A percentile compares a stretch with the other conserved stretches of the same genome.
These are phyloP conservation scores for Coenonympha arcania DNA, from an alignment of 2,888 invertebrate genomes.

Conservation along the genomic window DNA sequence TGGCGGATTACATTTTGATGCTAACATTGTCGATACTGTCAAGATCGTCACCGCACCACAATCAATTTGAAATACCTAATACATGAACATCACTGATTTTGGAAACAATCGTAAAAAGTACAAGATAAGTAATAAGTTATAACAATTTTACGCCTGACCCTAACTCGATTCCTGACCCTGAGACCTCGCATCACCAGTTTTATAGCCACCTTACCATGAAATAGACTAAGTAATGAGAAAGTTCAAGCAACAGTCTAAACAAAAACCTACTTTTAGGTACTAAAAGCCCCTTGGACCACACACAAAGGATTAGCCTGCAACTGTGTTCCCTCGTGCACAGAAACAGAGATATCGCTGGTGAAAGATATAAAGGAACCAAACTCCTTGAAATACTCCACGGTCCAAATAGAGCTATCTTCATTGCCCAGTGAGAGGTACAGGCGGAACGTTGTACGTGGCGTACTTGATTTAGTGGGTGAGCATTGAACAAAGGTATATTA, in stretches of 20 bases:
- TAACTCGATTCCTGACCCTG: too few species aligned
- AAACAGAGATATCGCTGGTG: constrained; percentile 79
- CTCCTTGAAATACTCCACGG: constrained; percentile 49
- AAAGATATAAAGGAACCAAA: constrained; percentile 66
- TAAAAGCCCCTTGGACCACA: constrained; percentile 63
- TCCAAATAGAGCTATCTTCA: constrained; percentile 77
- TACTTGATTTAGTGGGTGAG: constrained; percentile 82
- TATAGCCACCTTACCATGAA: too few species aligned
- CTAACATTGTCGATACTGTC: not conserved
- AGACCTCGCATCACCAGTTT: too few species aligned
- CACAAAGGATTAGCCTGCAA: constrained; percentile 78
- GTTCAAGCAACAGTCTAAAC: not conserved
- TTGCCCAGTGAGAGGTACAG: constrained; percentile 81
- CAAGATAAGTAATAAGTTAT: too few species aligned
- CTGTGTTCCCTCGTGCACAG: constrained; percentile 82
- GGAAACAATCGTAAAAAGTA: too few species aligned
- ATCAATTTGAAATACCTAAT: too few species aligned
- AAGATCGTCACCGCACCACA: too few species aligned
- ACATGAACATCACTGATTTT: too few species aligned
- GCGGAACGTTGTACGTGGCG: constrained; percentile 81
- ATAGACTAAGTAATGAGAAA: too few species aligned
- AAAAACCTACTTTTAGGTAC: constrained; percentile 38
- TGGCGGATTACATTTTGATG: too few species aligned
- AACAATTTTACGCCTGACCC: too few species aligned
- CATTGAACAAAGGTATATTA: not conserved